These are phyloP conservation scores for Toxotes jaculatrix DNA, from an alignment of 2,113 vertebrate genomes.

Conservation along the genomic window DNA sequence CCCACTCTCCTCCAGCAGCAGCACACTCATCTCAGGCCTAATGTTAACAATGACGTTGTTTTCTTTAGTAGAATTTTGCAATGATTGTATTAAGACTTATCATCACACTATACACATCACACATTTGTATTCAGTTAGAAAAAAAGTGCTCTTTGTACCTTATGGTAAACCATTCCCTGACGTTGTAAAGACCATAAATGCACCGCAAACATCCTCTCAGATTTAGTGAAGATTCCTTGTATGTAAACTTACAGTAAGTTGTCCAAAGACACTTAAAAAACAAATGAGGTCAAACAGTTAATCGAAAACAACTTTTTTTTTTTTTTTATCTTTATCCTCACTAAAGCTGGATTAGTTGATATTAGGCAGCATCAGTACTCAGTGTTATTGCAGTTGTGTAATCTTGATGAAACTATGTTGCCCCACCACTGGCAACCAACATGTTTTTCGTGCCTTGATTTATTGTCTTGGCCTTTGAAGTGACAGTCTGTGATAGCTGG, in stretches of 20 bases:
- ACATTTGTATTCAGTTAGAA: not conserved
- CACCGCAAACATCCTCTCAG: not conserved
- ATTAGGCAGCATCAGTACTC: not conserved
- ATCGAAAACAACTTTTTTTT: not conserved
- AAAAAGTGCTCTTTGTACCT: not conserved
- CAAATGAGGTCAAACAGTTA: not conserved
- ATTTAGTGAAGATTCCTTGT: not conserved
- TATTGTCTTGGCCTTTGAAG: conserved; percentile 6
- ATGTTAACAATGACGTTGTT: not conserved
- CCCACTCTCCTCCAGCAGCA: not conserved
- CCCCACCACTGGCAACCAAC: not conserved
- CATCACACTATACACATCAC: conserved; percentile 1
- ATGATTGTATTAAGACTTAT: not conserved
- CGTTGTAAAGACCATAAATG: not conserved
- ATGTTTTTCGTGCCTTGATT: conserved; percentile 9
- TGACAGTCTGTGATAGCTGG: not conserved
- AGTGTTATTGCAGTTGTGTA: not conserved
- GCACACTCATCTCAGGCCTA: not conserved
- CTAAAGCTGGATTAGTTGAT: not conserved
- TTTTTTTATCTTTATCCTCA: not conserved
- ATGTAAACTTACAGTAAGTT: not conserved
- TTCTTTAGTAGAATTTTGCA: not conserved
- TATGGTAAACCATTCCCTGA: not conserved
- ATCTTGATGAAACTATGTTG: not conserved
- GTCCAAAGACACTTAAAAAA: not conserved